Evolutionary conservation across 1,140 invertebrate species (phyloP).

Genomic region (Ceratina australensis): DNA sequence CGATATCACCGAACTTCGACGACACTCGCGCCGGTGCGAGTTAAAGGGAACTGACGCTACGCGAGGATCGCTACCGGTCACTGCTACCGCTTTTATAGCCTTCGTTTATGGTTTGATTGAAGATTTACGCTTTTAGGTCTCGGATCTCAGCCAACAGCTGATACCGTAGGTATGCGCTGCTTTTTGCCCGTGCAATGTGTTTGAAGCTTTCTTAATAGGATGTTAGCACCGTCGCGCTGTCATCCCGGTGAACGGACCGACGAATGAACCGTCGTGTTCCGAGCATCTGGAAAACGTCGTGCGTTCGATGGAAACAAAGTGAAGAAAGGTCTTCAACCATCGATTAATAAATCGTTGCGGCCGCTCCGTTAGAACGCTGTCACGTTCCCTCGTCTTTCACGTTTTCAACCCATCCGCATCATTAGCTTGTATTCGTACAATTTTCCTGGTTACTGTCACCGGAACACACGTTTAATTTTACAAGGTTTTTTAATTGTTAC

Average conservation of each 20-base stretch:
- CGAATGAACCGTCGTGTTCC: background rate
- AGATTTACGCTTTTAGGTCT: background rate
- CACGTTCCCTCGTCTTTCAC: background rate
- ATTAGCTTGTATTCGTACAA: no score
- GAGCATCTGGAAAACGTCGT: background rate
- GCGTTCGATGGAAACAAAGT: slow-evolving; percentile 2
- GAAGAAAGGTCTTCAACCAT: background rate
- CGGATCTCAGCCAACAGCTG: background rate
- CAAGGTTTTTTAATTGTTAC: no score
- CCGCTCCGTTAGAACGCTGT: background rate
- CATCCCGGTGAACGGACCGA: background rate
- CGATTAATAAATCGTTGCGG: background rate
- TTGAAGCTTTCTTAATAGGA: slow-evolving; percentile 4
- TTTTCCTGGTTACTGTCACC: no score
- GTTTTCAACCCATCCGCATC: background rate
- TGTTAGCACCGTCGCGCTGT: background rate
- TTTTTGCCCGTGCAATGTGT: background rate
- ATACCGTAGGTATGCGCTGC: background rate
- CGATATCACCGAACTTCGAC: background rate
- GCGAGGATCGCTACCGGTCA: background rate
- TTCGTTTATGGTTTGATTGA: slow-evolving; percentile 7
- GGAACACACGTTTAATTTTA: no score
- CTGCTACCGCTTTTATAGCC: background rate
- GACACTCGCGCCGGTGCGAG: background rate
- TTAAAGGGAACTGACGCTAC: background rate